Percentiles rank a stretch among this genome's conserved stretches.
phyloP scores from a whole-genome alignment of 2,888 invertebrate species.

The Petrophora chlorosata region DNA sequence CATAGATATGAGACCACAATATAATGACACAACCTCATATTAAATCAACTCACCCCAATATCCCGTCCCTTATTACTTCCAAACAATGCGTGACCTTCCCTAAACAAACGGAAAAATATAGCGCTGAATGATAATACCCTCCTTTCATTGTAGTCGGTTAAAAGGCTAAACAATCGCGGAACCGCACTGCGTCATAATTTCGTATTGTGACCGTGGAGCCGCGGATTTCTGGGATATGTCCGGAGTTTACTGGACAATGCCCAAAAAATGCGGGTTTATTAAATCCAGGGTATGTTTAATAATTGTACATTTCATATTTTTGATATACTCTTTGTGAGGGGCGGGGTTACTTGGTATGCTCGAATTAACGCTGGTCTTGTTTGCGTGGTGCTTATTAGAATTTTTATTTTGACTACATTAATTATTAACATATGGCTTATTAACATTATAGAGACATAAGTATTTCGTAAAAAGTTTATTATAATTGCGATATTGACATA shows the following conservation, averaged over 20 bases:
- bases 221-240: conserved; percentile 22
- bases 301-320: conserved; percentile 7
- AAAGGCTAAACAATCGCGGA: conserved; percentile 25
- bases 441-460: no score
- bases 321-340: neutral
- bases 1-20: neutral
- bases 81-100: conserved; percentile 21
- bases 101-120: conserved; percentile 28
- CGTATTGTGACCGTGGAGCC: conserved; percentile 21
- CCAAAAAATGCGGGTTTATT: conserved; percentile 21
- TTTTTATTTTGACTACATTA: no score
- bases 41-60: conserved; percentile 1
- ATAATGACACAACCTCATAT: conserved; percentile 1
- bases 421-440: no score
- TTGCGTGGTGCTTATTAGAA: no score
- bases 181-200: conserved; percentile 27
- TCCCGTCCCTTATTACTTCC: conserved; percentile 6
- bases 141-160: conserved; percentile 23
- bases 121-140: conserved; percentile 19
- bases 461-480: no score
- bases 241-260: conserved; percentile 14
- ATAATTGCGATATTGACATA: no score
- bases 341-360: no score
- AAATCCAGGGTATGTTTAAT: conserved; percentile 22
- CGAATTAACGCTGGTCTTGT: no score